Conservation (phyloP, 2,113 vertebrate genomes). For the Rhizomys pruinosus region DNA sequence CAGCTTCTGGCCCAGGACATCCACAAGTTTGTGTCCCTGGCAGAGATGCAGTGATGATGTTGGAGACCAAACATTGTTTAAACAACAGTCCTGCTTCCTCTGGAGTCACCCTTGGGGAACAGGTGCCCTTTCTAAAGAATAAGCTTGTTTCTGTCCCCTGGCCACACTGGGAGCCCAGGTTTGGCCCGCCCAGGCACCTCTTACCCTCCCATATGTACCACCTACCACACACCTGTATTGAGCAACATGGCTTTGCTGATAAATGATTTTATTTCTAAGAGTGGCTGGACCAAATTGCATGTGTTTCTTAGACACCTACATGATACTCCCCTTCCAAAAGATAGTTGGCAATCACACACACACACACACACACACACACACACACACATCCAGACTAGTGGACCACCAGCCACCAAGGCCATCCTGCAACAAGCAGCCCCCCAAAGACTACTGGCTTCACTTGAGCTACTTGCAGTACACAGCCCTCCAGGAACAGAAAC, state of each 20-base stretch:
- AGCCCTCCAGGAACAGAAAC: neutral
- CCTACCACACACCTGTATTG: neutral
- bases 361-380: too few species aligned
- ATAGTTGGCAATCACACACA: too few species aligned
- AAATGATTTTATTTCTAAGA: slow-evolving; percentile 50
- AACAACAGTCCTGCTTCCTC: neutral
- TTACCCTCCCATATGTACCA: neutral
- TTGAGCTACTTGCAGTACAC: accelerated
- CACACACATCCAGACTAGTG: accelerated
- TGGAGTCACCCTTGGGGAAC: too few species aligned
- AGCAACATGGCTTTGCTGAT: slow-evolving; percentile 40
- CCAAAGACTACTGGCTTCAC: accelerated
- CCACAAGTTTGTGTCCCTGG: slow-evolving; percentile 83
- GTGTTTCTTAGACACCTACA: neutral
- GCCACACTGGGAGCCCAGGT: neutral
- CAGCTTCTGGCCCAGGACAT: slow-evolving; percentile 86
- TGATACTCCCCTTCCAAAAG: neutral
- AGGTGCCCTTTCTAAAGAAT: neutral
- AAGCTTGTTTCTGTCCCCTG: neutral
- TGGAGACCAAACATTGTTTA: neutral
- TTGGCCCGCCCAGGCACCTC: too few species aligned
- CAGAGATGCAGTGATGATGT: slow-evolving; percentile 69
- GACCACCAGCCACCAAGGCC: too few species aligned
- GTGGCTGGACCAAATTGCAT: neutral
- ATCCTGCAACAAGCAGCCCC: too few species aligned